Base-by-base conservation (phyloP, 2,888 invertebrate species). In the Sturmia bella region DNA sequence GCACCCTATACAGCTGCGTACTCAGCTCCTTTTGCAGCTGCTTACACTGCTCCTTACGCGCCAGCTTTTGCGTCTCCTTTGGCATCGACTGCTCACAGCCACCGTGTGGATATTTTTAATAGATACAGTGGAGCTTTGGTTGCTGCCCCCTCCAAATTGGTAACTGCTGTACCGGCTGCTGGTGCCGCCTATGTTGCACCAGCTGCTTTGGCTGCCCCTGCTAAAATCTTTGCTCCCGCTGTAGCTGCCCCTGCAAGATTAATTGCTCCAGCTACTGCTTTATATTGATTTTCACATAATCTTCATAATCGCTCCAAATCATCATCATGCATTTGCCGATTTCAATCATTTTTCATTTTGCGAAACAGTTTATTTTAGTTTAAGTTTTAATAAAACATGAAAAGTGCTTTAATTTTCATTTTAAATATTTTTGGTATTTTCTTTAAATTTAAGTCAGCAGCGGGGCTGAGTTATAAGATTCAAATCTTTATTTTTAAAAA, bases 21-120 rank as follows among this genome's bases (percentile, higher is more conserved):
- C 12, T 9, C 70, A 4, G 76, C 52, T 48, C 73, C 80, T 48
- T 69, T 76, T 41, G 63, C 80, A 9, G 75, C 82, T 39, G 75
- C 79, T 11, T 80, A 76, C 15, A 27, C 68, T 1, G 37, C 48
- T n/a, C 74, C 77, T 13, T 61, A 41, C 32, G 50, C 64, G 37
- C 69, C 54, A n/a, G 66, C 73, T 7, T 80, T 69, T 48, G 54
- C 70, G 0, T 83, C 83, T 43, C 70, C 83, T 19, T 80, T 76
- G 17, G 41, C 4, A 17, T 76, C 75, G 2, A 68, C 87, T 27
- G 85, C 85, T 17, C 84, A 87, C 52, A 88, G 87, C 48, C 88
- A 89, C 12, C 87, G 88, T 7, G 77, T 89, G 82, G 87, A 88
- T 69, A 85, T 87, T 69, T 85, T 85, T 9, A 87, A 88, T 61